phyloP scores from a whole-genome alignment of 2,888 invertebrate species.

The Schizaphis graminum region DNA sequence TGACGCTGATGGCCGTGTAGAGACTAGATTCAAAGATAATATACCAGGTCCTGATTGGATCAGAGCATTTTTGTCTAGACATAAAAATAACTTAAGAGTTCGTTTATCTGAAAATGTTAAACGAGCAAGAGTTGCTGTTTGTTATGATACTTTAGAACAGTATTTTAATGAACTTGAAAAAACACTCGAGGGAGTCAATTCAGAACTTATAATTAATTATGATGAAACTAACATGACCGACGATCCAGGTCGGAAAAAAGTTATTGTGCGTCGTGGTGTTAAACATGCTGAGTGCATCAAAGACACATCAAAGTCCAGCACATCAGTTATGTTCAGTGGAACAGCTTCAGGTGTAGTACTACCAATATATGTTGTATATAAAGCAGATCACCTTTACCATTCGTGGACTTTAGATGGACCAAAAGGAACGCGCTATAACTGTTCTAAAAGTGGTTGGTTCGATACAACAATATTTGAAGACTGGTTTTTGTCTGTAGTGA shows the following conservation, averaged over 20 bases:
- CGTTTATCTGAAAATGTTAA: constrained; percentile 64
- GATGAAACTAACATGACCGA: constrained; percentile 11
- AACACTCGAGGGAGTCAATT: constrained; percentile 41
- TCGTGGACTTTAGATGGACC: constrained; percentile 33
- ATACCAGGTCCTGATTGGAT: background rate
- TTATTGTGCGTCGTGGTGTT: constrained; percentile 36
- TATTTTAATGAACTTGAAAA: constrained; percentile 52
- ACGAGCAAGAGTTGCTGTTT: constrained; percentile 34
- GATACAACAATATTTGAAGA: constrained; percentile 10
- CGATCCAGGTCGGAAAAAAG: constrained; percentile 59
- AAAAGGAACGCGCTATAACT: background rate
- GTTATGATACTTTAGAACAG: constrained; percentile 24
- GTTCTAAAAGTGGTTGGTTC: constrained; percentile 26
- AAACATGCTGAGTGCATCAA: background rate
- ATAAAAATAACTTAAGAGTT: constrained; percentile 1
- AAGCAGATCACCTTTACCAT: constrained; percentile 39
- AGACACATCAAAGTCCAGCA: constrained; percentile 32
- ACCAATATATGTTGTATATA: background rate
- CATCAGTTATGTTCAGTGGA: constrained; percentile 37
- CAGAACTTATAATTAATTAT: constrained; percentile 42
- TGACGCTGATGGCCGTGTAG: background rate
- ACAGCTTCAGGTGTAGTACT: constrained; percentile 7
- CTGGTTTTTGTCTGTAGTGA: constrained; percentile 18
- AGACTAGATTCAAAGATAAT: background rate
- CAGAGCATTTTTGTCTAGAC: background rate